A percentile compares a stretch with the other conserved stretches of the same genome.
Conservation (phyloP, 2,113 vertebrate genomes). For the Macquaria australasica region DNA sequence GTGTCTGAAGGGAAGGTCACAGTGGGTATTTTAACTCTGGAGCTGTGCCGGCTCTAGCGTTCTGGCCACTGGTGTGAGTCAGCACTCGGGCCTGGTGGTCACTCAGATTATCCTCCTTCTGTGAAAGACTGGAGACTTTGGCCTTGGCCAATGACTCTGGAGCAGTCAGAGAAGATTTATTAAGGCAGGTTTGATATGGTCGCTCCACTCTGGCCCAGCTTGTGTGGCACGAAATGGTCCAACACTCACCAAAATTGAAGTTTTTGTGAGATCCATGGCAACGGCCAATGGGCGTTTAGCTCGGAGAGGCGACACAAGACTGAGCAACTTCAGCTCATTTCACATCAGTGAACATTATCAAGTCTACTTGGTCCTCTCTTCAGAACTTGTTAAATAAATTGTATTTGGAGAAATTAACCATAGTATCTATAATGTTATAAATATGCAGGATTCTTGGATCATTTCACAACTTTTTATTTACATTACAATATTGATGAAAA, state of each 20-base stretch:
- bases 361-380: not conserved
- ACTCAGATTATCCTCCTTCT: conserved; percentile 40
- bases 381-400: not conserved
- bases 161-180: conserved; percentile 44
- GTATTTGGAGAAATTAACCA: not conserved
- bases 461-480: not conserved
- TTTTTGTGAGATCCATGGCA: not conserved
- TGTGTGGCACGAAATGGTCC: conserved; percentile 20
- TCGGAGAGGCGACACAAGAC: not conserved
- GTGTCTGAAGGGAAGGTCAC: conserved; percentile 49
- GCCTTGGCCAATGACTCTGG: conserved; percentile 9
- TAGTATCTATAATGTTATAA: not conserved
- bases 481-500: not conserved
- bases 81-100: not conserved
- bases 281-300: not conserved
- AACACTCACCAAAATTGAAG: conserved; percentile 17
- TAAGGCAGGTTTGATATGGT: conserved; percentile 32
- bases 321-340: not conserved
- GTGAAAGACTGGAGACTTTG: conserved; percentile 16
- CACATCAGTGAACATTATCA: not conserved
- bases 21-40: not conserved
- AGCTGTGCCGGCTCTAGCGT: not conserved
- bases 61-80: conserved; percentile 25
- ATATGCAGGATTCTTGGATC: not conserved
- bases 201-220: not conserved